phyloP scores from a whole-genome alignment of 1,140 invertebrate species.

The Leucophenga varia region DNA sequence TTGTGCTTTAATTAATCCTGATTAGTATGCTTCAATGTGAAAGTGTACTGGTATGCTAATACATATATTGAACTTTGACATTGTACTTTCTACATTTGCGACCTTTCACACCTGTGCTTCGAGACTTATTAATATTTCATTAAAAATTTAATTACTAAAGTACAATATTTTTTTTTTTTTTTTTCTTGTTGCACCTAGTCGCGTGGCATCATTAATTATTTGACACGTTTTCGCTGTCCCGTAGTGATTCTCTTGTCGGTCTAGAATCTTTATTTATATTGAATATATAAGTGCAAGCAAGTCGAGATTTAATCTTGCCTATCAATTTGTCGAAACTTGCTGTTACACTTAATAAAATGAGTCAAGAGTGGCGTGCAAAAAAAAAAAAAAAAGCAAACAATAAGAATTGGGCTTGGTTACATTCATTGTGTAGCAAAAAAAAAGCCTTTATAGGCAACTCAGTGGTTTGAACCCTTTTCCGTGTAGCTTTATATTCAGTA shows the following conservation, averaged over 20 bases:
- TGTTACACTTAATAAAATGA: conserved; percentile 26
- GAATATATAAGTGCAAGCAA: neutral
- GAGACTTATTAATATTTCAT: conserved; percentile 26
- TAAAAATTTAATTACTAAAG: conserved; percentile 27
- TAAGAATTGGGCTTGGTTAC: too few species aligned
- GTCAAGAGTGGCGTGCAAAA: neutral
- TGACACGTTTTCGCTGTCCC: neutral
- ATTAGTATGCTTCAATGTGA: conserved; percentile 10
- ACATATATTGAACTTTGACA: neutral
- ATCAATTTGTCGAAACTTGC: conserved; percentile 47
- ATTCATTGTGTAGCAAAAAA: conserved; percentile 3
- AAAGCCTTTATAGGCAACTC: too few species aligned
- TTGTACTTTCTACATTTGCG: conserved; percentile 30
- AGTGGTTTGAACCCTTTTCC: too few species aligned
- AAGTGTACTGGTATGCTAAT: conserved; percentile 4
- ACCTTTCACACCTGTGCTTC: conserved; percentile 20
- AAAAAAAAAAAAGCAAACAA: too few species aligned
- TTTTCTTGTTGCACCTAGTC: neutral
- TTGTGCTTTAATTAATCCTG: conserved; percentile 15
- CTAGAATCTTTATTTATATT: neutral
- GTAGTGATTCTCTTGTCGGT: conserved; percentile 10
- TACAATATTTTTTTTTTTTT: neutral
- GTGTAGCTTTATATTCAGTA: too few species aligned
- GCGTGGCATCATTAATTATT: neutral
- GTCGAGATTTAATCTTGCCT: conserved; percentile 39